Base-by-base conservation (phyloP, 2,888 invertebrate genomes). In the Drosophila anceps region DNA sequence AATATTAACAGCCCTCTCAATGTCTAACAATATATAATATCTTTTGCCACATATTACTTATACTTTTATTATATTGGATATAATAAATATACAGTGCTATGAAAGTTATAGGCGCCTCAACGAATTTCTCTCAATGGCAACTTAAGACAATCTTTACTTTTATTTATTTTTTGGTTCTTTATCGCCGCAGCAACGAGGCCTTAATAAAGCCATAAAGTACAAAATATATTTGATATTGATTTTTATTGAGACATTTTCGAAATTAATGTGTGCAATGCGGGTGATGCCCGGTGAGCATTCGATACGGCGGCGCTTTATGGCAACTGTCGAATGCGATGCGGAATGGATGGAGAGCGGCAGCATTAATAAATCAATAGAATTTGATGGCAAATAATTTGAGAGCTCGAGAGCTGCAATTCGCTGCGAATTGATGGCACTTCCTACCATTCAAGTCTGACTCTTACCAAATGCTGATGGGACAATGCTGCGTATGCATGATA, bases 341-440 rank as follows among this genome's bases (percentile, higher is more conserved):
- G n/a, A 15, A 9, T 27, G 27, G 15, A n/a, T 85, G 88, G 41
- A 18, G 41, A 77, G 75, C 66, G 79, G 39, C 84, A 84, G 39
- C 84, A 84, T 79, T 71, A 88, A 84, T 88, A 88, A 84, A 84
- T 84, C 89, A 88, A 84, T 81, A 76, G 72, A 76, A 76, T 79
- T 88, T 76, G 84, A 84, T 88, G 89, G 76, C 69, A 69, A 86
- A 86, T 86, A 60, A 84, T 86, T 65, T 76, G 57, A 76, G 64
- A 73, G 76, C 53, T 55, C 59, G 57, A 55, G 67, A 69, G 82
- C 71, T 74, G 85, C 73, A 68, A 67, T 67, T 64, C 84, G 51
- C 69, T 46, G 70, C 33, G 35, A 39, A 72, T 43, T 54, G 55
- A 35, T 60, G 75, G 29, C 53, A 57, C 43, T 54, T 53, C 24